phyloP scores from a whole-genome alignment of 2,113 vertebrate species.

The Neogobius melanostomus region DNA sequence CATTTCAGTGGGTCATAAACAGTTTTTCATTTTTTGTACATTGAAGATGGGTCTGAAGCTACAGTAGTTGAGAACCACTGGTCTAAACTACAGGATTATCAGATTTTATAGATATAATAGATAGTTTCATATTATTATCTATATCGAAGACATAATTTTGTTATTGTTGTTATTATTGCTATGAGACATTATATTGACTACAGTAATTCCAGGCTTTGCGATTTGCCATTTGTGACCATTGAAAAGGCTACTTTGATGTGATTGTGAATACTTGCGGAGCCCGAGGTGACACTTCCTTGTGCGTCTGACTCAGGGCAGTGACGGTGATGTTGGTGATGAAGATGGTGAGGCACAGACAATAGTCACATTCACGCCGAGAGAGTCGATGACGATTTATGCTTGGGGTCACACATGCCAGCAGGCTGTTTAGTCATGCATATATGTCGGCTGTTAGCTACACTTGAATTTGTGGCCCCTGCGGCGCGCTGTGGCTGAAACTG shows the following conservation, averaged over 20 bases:
- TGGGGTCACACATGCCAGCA: conserved; percentile 54
- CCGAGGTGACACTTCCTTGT: not conserved
- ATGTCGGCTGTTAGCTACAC: conserved; percentile 30
- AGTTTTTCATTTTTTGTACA: no score
- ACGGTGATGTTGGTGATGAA: conserved; percentile 47
- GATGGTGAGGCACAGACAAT: conserved; percentile 60
- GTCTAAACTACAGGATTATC: no score
- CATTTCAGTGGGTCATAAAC: no score
- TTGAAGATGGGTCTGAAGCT: no score
- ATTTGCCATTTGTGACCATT: no score
- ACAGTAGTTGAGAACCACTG: no score
- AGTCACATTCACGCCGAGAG: conserved; percentile 53
- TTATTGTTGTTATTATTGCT: no score
- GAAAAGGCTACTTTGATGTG: not conserved
- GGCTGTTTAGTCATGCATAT: conserved; percentile 59
- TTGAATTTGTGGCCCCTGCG: conserved; percentile 24
- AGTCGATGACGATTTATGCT: conserved; percentile 54
- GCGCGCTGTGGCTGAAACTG: not conserved
- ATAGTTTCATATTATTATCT: no score
- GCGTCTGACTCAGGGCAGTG: conserved; percentile 46
- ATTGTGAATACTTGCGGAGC: not conserved
- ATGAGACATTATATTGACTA: no score
- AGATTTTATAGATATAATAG: no score
- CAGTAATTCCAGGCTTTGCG: no score
- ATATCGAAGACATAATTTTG: no score